Evolutionary conservation across 2,113 vertebrate genomes (phyloP), one percentile per base, ranked within the genome.

Genomic region (Pollachius pollachius): DNA sequence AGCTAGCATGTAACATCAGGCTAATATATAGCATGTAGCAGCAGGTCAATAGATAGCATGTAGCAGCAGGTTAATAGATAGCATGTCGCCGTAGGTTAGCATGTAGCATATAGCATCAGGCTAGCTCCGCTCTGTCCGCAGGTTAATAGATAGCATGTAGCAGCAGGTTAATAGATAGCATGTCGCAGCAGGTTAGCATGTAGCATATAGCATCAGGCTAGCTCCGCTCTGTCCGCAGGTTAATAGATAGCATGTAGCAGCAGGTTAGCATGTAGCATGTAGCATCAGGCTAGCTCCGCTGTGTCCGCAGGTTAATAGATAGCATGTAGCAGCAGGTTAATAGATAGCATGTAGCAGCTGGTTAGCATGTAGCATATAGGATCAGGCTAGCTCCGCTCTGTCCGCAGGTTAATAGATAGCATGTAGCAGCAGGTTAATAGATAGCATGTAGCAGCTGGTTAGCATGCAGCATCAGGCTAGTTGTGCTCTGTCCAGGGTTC

Each of bases 301-400:
- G 41, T 34, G 12, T 73, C 41, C 2, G 7, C 21, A 93, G 93
- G 17, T 94, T 94, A 90, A 93, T 23, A 89, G 87, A 13, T 94
- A 92, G 92, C 86, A 30, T 30, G 30, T 30, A 30, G 30, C 30
- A 30, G 3, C 5, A 3, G 30, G 41, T 9, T 48, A 48, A 23
- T 23, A 89, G 87, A 13, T 94, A 92, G 92, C 86, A 30, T 30
- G 30, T 30, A 30, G 30, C 30, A 30, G 3, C 5, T 5, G 30
- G 41, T 9, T 48, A 48, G 41, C 41, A 48, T 2, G 2, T 48
- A 48, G 41, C 41, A 48, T 41, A 7, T 41, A 41, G 37, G 3
- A 6, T 48, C 9, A 48, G 41, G 7, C 8, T 48, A 48, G 41
- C 41, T 11, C 5, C 1, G 41, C 4, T 30, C 2, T 48, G 41